phyloP scores from a whole-genome alignment of 2,797 vertebrate species.

The Rhinogobio ventralis region DNA sequence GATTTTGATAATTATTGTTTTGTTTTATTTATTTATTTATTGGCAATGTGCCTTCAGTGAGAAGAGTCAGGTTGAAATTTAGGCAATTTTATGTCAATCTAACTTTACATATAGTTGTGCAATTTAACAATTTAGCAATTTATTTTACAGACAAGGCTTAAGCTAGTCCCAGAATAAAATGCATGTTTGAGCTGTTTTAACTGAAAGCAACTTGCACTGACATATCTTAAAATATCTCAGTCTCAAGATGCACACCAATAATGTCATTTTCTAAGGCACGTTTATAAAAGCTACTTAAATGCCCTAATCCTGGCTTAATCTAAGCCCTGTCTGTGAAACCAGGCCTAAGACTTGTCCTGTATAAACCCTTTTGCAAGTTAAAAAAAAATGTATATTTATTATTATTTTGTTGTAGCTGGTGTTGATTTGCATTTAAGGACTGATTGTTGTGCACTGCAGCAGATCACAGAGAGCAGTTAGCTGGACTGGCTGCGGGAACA shows the following conservation, averaged over 20 bases:
- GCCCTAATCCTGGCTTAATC: too few species aligned
- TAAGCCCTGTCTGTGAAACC: too few species aligned
- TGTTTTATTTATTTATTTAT: background rate
- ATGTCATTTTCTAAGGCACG: too few species aligned
- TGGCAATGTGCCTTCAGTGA: background rate
- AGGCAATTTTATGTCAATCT: background rate
- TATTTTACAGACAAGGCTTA: too few species aligned
- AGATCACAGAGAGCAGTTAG: background rate
- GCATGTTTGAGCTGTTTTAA: too few species aligned
- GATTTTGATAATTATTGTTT: background rate
- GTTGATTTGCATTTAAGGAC: slow-evolving; percentile 7
- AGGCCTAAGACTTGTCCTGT: background rate
- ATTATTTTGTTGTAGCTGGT: background rate
- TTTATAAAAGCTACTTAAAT: too few species aligned
- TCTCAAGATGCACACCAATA: too few species aligned
- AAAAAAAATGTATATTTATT: background rate
- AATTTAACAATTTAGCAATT: too few species aligned
- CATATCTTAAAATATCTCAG: too few species aligned
- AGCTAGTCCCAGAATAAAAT: too few species aligned
- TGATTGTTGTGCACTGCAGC: slow-evolving; percentile 4
- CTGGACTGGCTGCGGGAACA: slow-evolving; percentile 20
- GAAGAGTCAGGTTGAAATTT: background rate
- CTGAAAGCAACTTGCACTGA: too few species aligned
- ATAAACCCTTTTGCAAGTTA: background rate
- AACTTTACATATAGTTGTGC: background rate